phyloP scores from a whole-genome alignment of 37 sponge, comb jelly and placozoan genomes.

The Axinella damicornis region DNA sequence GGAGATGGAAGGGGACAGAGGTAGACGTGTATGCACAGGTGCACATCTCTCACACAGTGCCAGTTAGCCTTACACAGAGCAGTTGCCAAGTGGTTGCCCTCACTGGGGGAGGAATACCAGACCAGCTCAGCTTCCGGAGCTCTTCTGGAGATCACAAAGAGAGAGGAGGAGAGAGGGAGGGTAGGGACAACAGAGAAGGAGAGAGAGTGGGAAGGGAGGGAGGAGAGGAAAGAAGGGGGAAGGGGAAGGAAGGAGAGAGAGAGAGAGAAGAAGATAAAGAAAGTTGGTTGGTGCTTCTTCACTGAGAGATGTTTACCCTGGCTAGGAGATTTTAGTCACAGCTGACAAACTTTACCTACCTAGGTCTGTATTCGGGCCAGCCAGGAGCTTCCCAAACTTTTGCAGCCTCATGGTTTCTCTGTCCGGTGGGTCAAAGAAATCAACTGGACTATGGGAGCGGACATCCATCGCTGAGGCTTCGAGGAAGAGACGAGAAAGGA shows the following conservation, averaged over 20 bases:
- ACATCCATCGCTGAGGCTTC: too few species aligned
- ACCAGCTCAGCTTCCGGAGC: slow-evolving; percentile 87
- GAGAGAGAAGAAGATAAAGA: background rate
- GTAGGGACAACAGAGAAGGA: too few species aligned
- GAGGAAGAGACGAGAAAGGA: too few species aligned
- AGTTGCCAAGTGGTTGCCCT: slow-evolving; percentile 92
- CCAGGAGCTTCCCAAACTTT: slow-evolving; percentile 87
- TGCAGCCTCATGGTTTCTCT: slow-evolving; percentile 83
- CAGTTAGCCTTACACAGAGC: slow-evolving; percentile 61
- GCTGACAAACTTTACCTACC: slow-evolving; percentile 41
- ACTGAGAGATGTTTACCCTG: background rate
- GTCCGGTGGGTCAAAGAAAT: slow-evolving; percentile 71
- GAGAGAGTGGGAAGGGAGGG: background rate
- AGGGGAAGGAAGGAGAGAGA: background rate
- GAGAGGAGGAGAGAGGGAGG: background rate
- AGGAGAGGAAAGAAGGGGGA: background rate
- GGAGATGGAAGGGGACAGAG: background rate
- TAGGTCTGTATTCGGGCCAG: slow-evolving; percentile 89
- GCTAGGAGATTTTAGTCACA: background rate
- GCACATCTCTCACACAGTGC: background rate
- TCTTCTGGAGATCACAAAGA: slow-evolving; percentile 33
- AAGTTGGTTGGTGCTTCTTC: background rate
- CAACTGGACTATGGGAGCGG: background rate
- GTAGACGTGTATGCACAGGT: background rate
- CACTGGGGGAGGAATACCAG: slow-evolving; percentile 85